phyloP scores from a whole-genome alignment of 2,888 invertebrate genomes.

The Sinohyriopsis cumingii region DNA sequence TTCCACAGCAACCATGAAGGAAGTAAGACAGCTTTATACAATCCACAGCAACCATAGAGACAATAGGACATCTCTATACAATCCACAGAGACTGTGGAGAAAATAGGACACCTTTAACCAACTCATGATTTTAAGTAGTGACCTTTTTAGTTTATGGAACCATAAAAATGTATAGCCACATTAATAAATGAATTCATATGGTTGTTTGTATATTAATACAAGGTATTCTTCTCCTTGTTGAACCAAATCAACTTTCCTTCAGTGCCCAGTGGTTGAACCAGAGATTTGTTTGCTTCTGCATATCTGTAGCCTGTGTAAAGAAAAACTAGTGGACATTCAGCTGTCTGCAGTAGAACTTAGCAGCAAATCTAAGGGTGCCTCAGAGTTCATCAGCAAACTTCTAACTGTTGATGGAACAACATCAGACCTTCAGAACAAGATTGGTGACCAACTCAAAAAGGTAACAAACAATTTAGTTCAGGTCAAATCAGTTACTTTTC shows the following conservation, averaged over 20 bases:
- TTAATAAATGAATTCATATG: neutral
- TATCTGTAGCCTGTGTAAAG: constrained; percentile 50
- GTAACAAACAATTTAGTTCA: constrained; percentile 17
- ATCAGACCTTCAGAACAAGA: constrained; percentile 30
- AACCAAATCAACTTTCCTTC: neutral
- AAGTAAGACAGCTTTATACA: too few relatives aligned
- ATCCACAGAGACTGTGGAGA: too few relatives aligned
- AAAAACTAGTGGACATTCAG: constrained; percentile 43
- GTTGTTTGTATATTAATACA: neutral
- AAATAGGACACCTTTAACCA: too few relatives aligned
- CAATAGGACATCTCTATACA: too few relatives aligned
- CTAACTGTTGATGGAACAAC: constrained; percentile 31
- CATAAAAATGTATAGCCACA: neutral
- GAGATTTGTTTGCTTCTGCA: constrained; percentile 56
- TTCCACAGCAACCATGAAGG: too few relatives aligned
- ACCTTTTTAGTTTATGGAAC: neutral
- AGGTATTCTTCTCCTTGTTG: neutral
- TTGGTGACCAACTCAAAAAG: constrained; percentile 41
- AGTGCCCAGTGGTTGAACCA: constrained; percentile 64
- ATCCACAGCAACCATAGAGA: too few relatives aligned
- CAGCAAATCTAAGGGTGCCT: constrained; percentile 21
- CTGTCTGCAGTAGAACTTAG: constrained; percentile 26
- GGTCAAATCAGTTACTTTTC: neutral
- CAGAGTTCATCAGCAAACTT: constrained; percentile 40
- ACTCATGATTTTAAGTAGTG: too few relatives aligned